phyloP scores from a whole-genome alignment of 1,140 invertebrate species.

The Plectrocnemia conspersa region DNA sequence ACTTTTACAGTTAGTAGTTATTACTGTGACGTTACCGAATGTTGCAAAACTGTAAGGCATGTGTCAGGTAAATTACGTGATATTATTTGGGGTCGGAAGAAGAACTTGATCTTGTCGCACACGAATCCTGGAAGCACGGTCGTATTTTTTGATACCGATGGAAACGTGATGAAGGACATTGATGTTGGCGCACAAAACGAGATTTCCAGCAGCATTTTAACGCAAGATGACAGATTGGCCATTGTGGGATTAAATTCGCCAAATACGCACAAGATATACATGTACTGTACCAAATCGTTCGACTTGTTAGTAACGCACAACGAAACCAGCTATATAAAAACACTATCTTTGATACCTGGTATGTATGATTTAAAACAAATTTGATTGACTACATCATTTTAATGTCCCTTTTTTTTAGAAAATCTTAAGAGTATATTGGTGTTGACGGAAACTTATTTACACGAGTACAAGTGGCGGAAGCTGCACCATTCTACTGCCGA shows the following conservation, averaged over 20 bases:
- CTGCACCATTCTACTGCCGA: neutral
- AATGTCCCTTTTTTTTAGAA: conserved; percentile 12
- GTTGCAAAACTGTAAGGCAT: conserved; percentile 3
- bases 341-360: conserved; percentile 21
- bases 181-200: conserved; percentile 1
- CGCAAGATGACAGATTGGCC: conserved; percentile 20
- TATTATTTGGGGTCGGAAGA: conserved; percentile 17
- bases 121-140: conserved; percentile 18
- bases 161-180: conserved; percentile 4
- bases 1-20: conserved; percentile 13
- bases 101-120: conserved; percentile 19
- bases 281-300: conserved; percentile 17
- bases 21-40: conserved; percentile 6
- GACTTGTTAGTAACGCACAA: conserved; percentile 18
- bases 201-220: conserved; percentile 22
- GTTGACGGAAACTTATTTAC: conserved; percentile 17
- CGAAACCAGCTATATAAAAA: conserved; percentile 15
- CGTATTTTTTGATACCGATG: conserved; percentile 8
- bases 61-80: neutral
- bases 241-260: conserved; percentile 13
- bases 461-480: conserved; percentile 26
- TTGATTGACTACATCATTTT: neutral
- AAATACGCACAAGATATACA: conserved; percentile 9
- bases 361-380: neutral
- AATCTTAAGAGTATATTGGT: conserved; percentile 13